Evolutionary conservation across 1,140 invertebrate species (phyloP), one percentile per base, ranked within the genome.

Genomic region (Apis cerana): DNA sequence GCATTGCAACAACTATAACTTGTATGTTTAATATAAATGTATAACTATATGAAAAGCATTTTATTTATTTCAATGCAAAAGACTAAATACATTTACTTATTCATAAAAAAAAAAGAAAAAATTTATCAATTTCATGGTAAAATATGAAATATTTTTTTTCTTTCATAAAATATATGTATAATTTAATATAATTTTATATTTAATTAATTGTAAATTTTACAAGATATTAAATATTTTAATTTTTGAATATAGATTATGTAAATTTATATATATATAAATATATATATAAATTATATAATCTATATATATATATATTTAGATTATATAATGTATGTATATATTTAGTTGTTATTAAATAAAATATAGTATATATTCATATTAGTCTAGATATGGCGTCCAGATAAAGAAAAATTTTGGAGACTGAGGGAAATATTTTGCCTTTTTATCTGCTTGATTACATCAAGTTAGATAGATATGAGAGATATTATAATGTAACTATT

Each of bases 341-440:
- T 83, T 52, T 76, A 70, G n/a, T 13, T 85, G 52, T 72, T 80
- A 77, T 68, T 75, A 80, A 85, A 33, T 12, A 85, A 13, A 80
- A 72, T 64, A 84, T 62, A 84, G 62, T 71, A 80, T 82, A 84
- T 77, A 88, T 65, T 33, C 33, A 33, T 70, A 76, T 79, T 75
- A 61, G 52, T 84, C 70, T 86, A 89, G 86, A 90, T 88, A 84
- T 83, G 85, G 64, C 80, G 78, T 91, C 88, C 88, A 87, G 83
- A 86, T 90, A 85, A 85, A 77, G 80, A 86, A 90, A 86, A 48
- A 89, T 67, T 85, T 85, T 88, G 84, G 90, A 92, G 91, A 92
- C 91, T 91, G 91, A 92, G 71, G 87, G 85, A 89, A 90, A 90
- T 90, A 90, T 91, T 86, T 91, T 92, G 90, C 90, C 90, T 91